Evolutionary conservation across 2,797 vertebrate genomes (phyloP).

Genomic region (Microctenopoma lineatum): DNA sequence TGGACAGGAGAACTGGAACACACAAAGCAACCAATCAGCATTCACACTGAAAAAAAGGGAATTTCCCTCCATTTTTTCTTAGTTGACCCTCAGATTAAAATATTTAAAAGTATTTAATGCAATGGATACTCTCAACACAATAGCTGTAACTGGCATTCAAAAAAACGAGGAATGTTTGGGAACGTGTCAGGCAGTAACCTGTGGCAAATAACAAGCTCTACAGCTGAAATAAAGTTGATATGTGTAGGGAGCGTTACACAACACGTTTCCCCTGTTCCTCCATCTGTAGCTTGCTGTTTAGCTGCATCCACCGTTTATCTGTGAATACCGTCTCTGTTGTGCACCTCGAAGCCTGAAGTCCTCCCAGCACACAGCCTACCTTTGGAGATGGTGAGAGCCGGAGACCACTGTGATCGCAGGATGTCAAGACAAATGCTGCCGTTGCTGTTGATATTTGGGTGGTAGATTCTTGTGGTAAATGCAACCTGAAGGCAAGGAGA

Average conservation of each 20-base stretch:
- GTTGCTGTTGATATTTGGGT: conserved; percentile 87
- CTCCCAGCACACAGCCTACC: conserved; percentile 73
- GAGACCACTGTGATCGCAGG: conserved; percentile 93
- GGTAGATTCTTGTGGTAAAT: conserved; percentile 92
- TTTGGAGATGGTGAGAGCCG: conserved; percentile 96
- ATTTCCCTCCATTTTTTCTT: background rate
- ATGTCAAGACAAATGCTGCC: conserved; percentile 89
- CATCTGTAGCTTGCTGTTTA: background rate
- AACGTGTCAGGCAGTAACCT: no score
- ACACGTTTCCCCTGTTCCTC: background rate
- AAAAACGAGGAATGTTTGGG: no score
- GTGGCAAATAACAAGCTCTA: background rate
- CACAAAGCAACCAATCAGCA: conserved; percentile 5
- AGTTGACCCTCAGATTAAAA: background rate
- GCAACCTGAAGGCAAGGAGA: conserved; percentile 85
- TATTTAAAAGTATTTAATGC: background rate
- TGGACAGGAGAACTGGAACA: conserved; percentile 96
- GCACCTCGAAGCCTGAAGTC: background rate
- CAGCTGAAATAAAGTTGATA: conserved; percentile 8
- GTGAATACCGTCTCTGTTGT: background rate
- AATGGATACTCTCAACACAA: background rate
- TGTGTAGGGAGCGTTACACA: conserved; percentile 3
- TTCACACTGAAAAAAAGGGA: conserved; percentile 5
- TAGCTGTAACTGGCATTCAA: background rate
- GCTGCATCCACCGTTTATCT: conserved; percentile 1